Evolutionary conservation across 2,113 vertebrate genomes (phyloP), one percentile per base, ranked within the genome.

Genomic region (Xenopus borealis): DNA sequence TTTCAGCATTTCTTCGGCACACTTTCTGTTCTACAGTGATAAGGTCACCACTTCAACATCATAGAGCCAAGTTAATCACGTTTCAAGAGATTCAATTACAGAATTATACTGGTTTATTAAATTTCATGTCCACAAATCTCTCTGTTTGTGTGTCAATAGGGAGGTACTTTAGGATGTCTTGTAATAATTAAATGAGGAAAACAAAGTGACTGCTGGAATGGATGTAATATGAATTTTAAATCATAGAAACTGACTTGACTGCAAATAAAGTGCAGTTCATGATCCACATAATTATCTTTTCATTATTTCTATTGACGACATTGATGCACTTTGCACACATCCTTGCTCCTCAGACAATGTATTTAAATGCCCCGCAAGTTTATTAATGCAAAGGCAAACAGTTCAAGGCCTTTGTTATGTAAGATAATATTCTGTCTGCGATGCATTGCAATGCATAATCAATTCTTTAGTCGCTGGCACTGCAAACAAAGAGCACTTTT

Each of bases 1-100:
- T 69, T 61, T 46, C 19, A 68, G 53, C 47, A 44, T 55, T 52
- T 69, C 47, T 63, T 27, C 27, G 69, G 30, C 52, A 50, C 69
- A 69, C 62, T 76, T 69, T 69, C 59, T 69, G 66, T 40, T 53
- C 53, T 55, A 45, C 69, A 67, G 57, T 46, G 72, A 75, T 68
- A 76, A 76, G 58, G 74, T 63, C 66, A 69, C 45, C 20, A 69
- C 33, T 58, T 20, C 44, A 45, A 75, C 20, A 10, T 68, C 40
- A 61, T 75, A 65, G 57, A 75, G 57, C 65, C 53, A 65, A 45
- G 61, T 18, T 68, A 67, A 67, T 65, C 17, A 40, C 45, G 62
- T 75, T 75, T 75, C 58, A 75, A 62, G n/a, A 52, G 72, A 75
- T 69, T 69, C 72, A 62, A 69, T 75, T 62, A 75, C 57, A 62